Percentiles rank a stretch among this genome's conserved stretches.
phyloP scores from a whole-genome alignment of 2,888 invertebrate genomes.

The Zeuzera pyrina region DNA sequence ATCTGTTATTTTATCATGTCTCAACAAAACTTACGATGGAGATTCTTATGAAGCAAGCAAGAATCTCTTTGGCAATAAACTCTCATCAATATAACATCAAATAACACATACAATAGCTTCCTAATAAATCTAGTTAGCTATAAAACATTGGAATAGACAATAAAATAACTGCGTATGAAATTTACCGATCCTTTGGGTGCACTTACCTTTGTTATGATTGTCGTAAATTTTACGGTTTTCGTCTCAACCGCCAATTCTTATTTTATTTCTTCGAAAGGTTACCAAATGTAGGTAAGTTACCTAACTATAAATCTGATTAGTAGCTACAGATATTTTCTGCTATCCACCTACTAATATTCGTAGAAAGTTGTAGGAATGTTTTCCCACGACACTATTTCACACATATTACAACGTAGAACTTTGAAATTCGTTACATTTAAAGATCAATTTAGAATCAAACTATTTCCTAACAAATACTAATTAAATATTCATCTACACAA shows the following conservation, averaged over 20 bases:
- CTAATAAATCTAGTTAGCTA: conserved; percentile 5
- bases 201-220: conserved; percentile 37
- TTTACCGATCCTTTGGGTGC: conserved; percentile 21
- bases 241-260: conserved; percentile 30
- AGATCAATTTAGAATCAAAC: too few relatives aligned
- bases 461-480: too few relatives aligned
- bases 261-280: conserved; percentile 26
- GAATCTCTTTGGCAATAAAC: too few relatives aligned
- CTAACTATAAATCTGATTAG: conserved; percentile 33
- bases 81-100: background rate
- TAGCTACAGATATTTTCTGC: conserved; percentile 27
- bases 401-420: too few relatives aligned
- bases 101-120: background rate
- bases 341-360: too few relatives aligned
- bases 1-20: too few relatives aligned
- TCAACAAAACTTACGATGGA: too few relatives aligned
- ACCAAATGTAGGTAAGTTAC: conserved; percentile 19
- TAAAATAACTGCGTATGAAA: conserved; percentile 28
- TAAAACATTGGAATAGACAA: conserved; percentile 24
- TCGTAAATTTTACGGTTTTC: conserved; percentile 37
- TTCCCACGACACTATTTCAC: too few relatives aligned
- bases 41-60: too few relatives aligned
- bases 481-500: too few relatives aligned
- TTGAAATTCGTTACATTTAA: too few relatives aligned
- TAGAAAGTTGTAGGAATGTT: too few relatives aligned